Evolutionary conservation across 1,140 invertebrate genomes (phyloP), one percentile per base, ranked within the genome.

Genomic region (Drosophila tristis): DNA sequence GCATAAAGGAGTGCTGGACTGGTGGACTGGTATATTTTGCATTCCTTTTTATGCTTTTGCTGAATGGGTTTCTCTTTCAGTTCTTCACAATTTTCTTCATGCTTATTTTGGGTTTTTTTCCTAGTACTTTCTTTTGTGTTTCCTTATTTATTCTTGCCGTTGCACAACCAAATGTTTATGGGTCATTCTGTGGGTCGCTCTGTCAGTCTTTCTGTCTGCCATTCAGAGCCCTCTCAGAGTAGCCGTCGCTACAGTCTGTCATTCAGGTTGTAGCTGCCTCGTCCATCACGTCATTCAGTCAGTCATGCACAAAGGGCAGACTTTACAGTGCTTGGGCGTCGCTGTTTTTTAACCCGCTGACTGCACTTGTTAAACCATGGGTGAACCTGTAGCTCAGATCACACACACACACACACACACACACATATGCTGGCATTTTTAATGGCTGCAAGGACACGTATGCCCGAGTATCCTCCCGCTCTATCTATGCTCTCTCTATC

Each of bases 371-470:
- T 65, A 71, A 66, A 63, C 74, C 59, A 60, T 35, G n/a, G 51
- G 45, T 58, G 73, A 74, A 71, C 77, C 35, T 39, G 35, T 13
- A 13, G 4, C 11, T 11, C 65, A 55, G 63, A 35, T 48, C 20
- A 20, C 20, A 20, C 20, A 20, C 20, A 1, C 20, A 20, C 20
- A 16, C 16, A 16, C 1, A 16, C 42, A 31, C 47, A 26, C 45
- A 49, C 55, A 35, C 71, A 74, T 74, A 74, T 74, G 71, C 80
- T 87, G 65, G 81, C 51, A 86, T 86, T 87, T 89, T 89, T 87
- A 87, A 87, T 89, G 79, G 78, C 55, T 79, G 75, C 82, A 87
- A 89, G 84, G 78, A 76, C 82, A 79, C 71, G 78, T 65, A 53
- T 59, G 51, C 77, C 55, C 26, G 67, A 61, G 80, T 48, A 35